Percentiles rank a stretch among this genome's conserved stretches.
Evolutionary conservation across 2,888 invertebrate species (phyloP).

Genomic region (Drosophila mercatorum): DNA sequence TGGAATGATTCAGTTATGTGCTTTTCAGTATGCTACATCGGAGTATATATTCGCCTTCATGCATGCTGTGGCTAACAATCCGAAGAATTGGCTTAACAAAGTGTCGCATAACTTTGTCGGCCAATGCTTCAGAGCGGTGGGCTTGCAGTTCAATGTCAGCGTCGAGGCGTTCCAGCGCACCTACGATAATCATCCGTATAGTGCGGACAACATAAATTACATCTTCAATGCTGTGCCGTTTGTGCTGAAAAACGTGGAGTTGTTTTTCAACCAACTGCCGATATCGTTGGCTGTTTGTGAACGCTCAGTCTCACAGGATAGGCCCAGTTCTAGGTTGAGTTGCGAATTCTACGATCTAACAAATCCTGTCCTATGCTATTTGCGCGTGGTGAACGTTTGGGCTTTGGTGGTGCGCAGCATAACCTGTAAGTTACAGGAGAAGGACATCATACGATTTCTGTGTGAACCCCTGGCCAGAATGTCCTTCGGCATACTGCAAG

Average conservation of each 20-base stretch:
- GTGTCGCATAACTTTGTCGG: conserved; percentile 58
- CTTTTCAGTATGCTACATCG: conserved; percentile 27
- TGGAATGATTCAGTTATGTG: neutral
- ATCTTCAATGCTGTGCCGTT: conserved; percentile 45
- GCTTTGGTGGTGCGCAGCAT: conserved; percentile 37
- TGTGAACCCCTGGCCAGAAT: conserved; percentile 60
- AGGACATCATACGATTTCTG: conserved; percentile 32
- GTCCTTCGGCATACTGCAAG: conserved; percentile 57
- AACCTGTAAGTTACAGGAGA: conserved; percentile 16
- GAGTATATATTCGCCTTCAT: conserved; percentile 39
- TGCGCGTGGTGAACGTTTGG: conserved; percentile 47
- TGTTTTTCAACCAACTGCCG: conserved; percentile 45
- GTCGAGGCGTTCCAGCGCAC: conserved; percentile 28
- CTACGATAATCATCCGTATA: conserved; percentile 41
- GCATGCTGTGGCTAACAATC: conserved; percentile 23
- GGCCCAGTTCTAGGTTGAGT: neutral
- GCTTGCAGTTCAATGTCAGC: conserved; percentile 48
- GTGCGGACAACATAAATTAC: conserved; percentile 54
- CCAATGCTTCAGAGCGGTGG: conserved; percentile 58
- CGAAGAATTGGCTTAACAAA: conserved; percentile 49
- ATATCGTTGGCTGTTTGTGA: conserved; percentile 14
- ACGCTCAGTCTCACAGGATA: neutral
- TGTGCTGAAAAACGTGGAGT: conserved; percentile 46
- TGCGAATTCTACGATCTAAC: conserved; percentile 28
- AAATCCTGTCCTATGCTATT: conserved; percentile 54